Evolutionary conservation across 2,888 invertebrate species (phyloP).

Genomic region (Caenorhabditis doughertyi): DNA sequence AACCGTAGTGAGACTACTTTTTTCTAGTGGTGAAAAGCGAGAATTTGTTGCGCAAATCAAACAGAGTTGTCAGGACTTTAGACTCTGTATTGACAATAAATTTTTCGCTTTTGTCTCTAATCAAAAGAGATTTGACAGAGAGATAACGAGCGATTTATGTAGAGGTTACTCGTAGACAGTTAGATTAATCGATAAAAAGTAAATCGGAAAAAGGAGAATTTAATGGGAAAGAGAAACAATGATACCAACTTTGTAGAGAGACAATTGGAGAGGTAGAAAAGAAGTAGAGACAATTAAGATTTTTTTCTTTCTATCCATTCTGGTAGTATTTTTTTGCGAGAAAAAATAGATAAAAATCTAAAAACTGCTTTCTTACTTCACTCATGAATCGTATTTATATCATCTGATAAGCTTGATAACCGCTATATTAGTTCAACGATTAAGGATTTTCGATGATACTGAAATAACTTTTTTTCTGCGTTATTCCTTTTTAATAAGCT

Average conservation of each 20-base stretch:
- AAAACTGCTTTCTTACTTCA: too few species aligned
- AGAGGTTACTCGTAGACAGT: background rate
- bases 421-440: background rate
- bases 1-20: constrained; percentile 12
- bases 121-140: background rate
- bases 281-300: background rate
- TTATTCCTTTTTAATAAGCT: background rate
- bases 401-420: background rate
- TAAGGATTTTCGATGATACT: background rate
- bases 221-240: constrained; percentile 36
- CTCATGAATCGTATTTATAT: background rate
- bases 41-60: constrained; percentile 45
- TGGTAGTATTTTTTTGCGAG: too few species aligned
- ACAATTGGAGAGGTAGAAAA: constrained; percentile 10
- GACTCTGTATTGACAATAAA: constrained; percentile 19
- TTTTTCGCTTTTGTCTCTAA: constrained; percentile 17
- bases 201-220: constrained; percentile 9
- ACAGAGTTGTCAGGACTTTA: constrained; percentile 33
- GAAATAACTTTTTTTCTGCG: background rate
- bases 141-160: constrained; percentile 14
- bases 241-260: constrained; percentile 20
- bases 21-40: constrained; percentile 20
- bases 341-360: background rate
- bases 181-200: constrained; percentile 43
- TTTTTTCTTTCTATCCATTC: too few species aligned